These are phyloP conservation scores for Perca flavescens DNA, from an alignment of 2,113 vertebrate genomes.

Conservation along the genomic window DNA sequence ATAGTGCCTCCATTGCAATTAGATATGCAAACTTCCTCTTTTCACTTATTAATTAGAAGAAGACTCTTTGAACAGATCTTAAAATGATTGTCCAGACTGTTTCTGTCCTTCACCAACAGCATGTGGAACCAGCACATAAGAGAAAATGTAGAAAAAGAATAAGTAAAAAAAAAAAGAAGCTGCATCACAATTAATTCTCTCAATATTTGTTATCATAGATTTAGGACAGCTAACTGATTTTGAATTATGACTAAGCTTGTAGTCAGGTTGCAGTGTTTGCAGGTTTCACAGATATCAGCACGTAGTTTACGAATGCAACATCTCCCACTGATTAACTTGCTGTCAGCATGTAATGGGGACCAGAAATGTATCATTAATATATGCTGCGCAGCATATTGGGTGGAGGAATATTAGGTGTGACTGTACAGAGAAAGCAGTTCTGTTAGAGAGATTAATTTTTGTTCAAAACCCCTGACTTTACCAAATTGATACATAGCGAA, in stretches of 20 bases:
- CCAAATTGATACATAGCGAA: constrained; percentile 5
- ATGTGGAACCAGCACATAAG: background rate
- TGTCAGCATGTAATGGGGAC: constrained; percentile 61
- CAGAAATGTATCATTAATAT: constrained; percentile 55
- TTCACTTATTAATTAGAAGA: background rate
- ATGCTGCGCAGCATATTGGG: constrained; percentile 32
- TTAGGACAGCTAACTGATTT: constrained; percentile 31
- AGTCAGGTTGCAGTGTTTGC: constrained; percentile 48
- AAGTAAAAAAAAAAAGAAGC: background rate
- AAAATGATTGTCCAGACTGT: background rate
- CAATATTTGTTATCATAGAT: constrained; percentile 8
- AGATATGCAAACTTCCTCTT: background rate
- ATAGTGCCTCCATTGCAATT: background rate
- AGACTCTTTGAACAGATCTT: background rate
- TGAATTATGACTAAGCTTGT: constrained; percentile 46
- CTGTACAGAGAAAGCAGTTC: constrained; percentile 40
- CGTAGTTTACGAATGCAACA: constrained; percentile 47
- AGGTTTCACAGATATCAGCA: constrained; percentile 56
- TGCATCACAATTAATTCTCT: background rate
- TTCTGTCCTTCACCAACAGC: background rate
- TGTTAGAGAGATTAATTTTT: constrained; percentile 3
- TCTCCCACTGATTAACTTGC: constrained; percentile 58
- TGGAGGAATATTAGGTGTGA: constrained; percentile 33
- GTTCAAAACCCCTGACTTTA: constrained; percentile 21
- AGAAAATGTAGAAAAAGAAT: background rate